Base-by-base conservation (phyloP, 1,140 invertebrate species). In the Magallana ariakensis region DNA sequence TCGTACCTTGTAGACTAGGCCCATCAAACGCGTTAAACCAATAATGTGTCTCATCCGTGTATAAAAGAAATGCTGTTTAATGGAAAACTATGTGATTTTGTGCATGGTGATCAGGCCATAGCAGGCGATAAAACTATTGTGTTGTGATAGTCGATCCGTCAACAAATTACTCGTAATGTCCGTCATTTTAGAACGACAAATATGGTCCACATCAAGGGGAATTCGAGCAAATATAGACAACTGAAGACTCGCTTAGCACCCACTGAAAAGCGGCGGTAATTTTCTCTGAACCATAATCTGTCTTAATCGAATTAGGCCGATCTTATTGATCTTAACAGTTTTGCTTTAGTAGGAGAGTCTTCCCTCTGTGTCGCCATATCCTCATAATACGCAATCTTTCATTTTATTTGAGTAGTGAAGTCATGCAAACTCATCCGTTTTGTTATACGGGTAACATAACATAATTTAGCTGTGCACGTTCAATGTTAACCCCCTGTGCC, bases 111-210 rank as follows among this genome's bases (percentile, higher is more conserved):
- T 75, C 66, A 26, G 66, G 22, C 66, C 13, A 33, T 26, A 26
- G 33, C 66, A 75, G 66, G 66, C 66, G 66, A 75, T 75, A 75
- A 75, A 75, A 75, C 66, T 75, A 75, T 75, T 75, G 66, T 75
- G 22, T 75, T 33, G 66, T 75, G 66, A 75, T 75, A 26, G 66
- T 75, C 66, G 66, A 75, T 75, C 66, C 66, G 66, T 75, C 66
- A 75, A 75, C 66, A 75, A 75, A 75, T 75, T 33, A 75, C 33
- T 75, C 22, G 7, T 75, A 75, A 75, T 75, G 66, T 26, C 66
- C 66, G 33, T 75, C 66, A 75, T 75, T 75, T 26, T 46, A 26
- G 66, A 26, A 75, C 22, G 19, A 75, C 66, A 75, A 75, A 75
- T 26, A 75, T 75, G 26, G 66, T 13, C 66, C 22, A 75, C 7